Percentiles rank a stretch among this genome's conserved stretches.
phyloP scores from a whole-genome alignment of 2,888 invertebrate genomes.

The Oxyteleia sp. region DNA sequence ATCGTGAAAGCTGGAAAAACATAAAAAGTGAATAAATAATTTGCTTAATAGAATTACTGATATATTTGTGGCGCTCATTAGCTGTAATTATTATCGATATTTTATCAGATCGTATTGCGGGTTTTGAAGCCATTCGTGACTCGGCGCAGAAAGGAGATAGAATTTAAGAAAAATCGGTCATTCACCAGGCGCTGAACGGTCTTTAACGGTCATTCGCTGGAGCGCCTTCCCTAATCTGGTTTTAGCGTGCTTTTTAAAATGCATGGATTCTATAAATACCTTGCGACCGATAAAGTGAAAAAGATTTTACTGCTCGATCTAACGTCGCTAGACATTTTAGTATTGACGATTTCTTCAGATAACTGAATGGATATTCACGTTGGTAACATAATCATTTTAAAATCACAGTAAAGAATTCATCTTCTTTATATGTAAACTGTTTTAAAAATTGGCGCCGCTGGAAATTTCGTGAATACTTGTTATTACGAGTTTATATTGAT shows the following conservation, averaged over 20 bases:
- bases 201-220: slow-evolving; percentile 39
- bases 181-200: slow-evolving; percentile 26
- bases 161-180: slow-evolving; percentile 43
- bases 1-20: slow-evolving; percentile 36
- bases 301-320: slow-evolving; percentile 1
- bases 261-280: slow-evolving; percentile 39
- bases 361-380: background rate
- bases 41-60: slow-evolving; percentile 15
- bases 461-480: too few species aligned
- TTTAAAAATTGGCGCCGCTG: too few species aligned
- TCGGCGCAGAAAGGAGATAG: slow-evolving; percentile 17
- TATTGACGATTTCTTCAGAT: background rate
- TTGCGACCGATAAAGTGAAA: slow-evolving; percentile 1
- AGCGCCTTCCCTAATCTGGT: slow-evolving; percentile 41
- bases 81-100: slow-evolving; percentile 30
- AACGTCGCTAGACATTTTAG: background rate
- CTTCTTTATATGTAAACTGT: too few species aligned
- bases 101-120: slow-evolving; percentile 24
- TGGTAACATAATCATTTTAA: too few species aligned
- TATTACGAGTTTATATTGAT: too few species aligned
- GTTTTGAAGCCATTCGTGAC: slow-evolving; percentile 1
- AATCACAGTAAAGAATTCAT: too few species aligned
- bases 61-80: slow-evolving; percentile 22
- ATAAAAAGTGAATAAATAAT: slow-evolving; percentile 29
- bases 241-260: slow-evolving; percentile 35